phyloP scores from a whole-genome alignment of 2,797 vertebrate species.

The Sebastes dallii region DNA sequence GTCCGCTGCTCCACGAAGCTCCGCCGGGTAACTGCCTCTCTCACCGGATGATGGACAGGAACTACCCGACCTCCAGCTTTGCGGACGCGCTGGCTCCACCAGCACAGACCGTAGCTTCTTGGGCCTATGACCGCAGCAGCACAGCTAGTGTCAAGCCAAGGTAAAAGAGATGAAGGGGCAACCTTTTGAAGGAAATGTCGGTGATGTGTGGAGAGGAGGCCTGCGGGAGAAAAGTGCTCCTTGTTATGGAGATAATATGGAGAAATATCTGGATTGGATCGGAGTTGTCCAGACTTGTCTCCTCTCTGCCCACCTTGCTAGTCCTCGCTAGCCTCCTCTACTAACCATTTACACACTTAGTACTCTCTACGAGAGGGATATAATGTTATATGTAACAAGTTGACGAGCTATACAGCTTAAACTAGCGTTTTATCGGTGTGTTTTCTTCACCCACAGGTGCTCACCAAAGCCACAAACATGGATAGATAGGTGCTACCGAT shows the following conservation, averaged over 20 bases:
- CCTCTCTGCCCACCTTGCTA: conserved; percentile 44
- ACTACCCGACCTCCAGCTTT: conserved; percentile 92
- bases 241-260: conserved; percentile 2
- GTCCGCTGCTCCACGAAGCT: conserved; percentile 78
- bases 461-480: conserved; percentile 6
- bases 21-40: conserved; percentile 76
- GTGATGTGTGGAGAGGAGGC: conserved; percentile 77
- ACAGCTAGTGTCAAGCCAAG: conserved; percentile 89
- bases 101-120: conserved; percentile 88
- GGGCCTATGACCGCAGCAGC: conserved; percentile 87
- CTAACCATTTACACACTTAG: conserved; percentile 2
- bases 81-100: conserved; percentile 87
- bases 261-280: not conserved
- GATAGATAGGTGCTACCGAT: conserved; percentile 9
- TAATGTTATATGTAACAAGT: not conserved
- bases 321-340: conserved; percentile 52
- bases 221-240: not conserved
- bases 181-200: conserved; percentile 83
- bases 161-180: conserved; percentile 81
- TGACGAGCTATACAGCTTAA: not conserved
- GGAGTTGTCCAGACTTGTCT: conserved; percentile 31
- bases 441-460: conserved; percentile 29
- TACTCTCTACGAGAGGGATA: not conserved
- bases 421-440: not conserved
- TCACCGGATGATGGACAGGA: conserved; percentile 94